Base-by-base conservation (phyloP, 2,888 invertebrate species). In the Dasysyrphus tricinctus region DNA sequence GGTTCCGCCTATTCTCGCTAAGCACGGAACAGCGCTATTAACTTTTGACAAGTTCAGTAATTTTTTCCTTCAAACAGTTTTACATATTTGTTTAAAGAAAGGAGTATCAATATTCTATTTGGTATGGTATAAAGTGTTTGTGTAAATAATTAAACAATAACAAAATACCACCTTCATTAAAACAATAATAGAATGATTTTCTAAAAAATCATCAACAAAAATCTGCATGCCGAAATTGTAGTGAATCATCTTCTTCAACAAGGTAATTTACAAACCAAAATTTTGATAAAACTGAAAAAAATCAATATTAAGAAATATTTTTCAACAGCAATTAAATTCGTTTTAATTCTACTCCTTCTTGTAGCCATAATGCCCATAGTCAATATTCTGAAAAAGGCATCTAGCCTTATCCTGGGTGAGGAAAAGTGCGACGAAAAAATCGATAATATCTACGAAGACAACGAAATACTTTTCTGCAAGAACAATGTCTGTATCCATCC, bases 401-500 rank as follows among this genome's bases (percentile, higher is more conserved):
- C 97, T 63, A 96, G 95, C 90, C 96, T 96, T 90, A 96, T 97
- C 90, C 93, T 96, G 75, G 96, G 97, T 63, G 93, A 94, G 59
- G 96, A 95, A 84, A 93, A 93, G 88, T 94, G 94, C 88, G 94
- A 94, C 83, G 93, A 94, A 90, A 95, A 94, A 90, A 93, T 94
- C 89, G 94, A 93, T 88, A 94, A 93, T 57, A 93, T 94, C 90
- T 97, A 96, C 91, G 96, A 96, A 91, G 96, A 97, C 92, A 97
- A 97, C 90, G 97, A 97, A 93, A 95, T 96, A 82, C 93, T 97
- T 67, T 97, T 97, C 92, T 97, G 97, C 93, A 99, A 98, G 93
- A 99, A 99, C 92, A 98, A 99, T 93, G 98, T 99, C 44, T 99
- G 98, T 92, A 98, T 99, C 59, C 98, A 99, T 93, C 98, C 98